Evolutionary conservation across 2,113 vertebrate species (phyloP).

Genomic region (Opisthocomus hoazin): DNA sequence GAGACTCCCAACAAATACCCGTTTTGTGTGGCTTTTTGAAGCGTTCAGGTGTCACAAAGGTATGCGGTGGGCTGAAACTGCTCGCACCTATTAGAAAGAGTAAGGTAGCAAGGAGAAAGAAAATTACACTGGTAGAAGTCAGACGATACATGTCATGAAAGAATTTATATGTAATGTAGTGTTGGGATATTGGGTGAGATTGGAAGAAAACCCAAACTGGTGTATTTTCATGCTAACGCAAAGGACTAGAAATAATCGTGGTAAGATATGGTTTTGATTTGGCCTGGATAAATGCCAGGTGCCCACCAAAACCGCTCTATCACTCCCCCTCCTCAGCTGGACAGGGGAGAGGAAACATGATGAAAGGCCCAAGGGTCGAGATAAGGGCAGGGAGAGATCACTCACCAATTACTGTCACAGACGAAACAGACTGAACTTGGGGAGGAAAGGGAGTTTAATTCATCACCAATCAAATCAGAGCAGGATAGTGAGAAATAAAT

Average conservation of each 20-base stretch:
- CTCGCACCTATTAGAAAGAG: background rate
- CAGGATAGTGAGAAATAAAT: too few species aligned
- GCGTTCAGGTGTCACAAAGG: background rate
- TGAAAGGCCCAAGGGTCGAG: too few species aligned
- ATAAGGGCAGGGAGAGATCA: too few species aligned
- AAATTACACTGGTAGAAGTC: background rate
- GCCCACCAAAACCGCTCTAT: too few species aligned
- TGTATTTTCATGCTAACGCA: background rate
- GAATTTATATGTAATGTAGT: background rate
- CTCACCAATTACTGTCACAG: too few species aligned
- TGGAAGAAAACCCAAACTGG: background rate
- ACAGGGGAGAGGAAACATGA: too few species aligned
- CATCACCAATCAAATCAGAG: too few species aligned
- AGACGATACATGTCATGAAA: background rate
- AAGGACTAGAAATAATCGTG: background rate
- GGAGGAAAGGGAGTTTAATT: too few species aligned
- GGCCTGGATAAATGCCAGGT: too few species aligned
- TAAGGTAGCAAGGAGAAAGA: background rate
- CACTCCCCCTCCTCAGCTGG: too few species aligned
- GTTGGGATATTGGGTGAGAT: background rate
- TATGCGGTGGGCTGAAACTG: background rate
- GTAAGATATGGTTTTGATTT: too few species aligned
- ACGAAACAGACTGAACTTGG: too few species aligned
- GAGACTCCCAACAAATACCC: fast-evolving
- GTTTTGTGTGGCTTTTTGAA: background rate